Evolutionary conservation across 1,140 invertebrate genomes (phyloP).

Genomic region (Nylanderia fulva): DNA sequence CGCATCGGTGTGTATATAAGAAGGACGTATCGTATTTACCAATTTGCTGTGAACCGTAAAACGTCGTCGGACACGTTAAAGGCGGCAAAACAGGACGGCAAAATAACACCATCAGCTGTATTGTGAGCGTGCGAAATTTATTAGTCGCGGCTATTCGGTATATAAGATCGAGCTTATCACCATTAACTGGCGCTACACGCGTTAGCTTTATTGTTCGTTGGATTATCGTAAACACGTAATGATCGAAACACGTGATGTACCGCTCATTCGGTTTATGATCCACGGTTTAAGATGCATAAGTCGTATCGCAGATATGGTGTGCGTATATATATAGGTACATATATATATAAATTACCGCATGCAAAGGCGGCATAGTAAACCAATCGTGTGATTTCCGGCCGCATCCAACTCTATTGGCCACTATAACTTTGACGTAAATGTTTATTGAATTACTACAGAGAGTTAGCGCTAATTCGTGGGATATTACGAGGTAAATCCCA

Average conservation of each 20-base stretch:
- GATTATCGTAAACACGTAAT: conserved; percentile 56
- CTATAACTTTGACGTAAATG: conserved; percentile 45
- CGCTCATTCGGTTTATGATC: conserved; percentile 48
- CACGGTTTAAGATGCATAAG: conserved; percentile 60
- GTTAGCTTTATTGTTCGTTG: conserved; percentile 25
- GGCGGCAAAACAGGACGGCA: background rate
- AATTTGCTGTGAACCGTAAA: conserved; percentile 29
- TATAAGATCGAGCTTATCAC: conserved; percentile 20
- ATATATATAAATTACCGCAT: background rate
- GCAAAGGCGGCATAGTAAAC: conserved; percentile 47
- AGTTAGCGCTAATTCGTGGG: conserved; percentile 55
- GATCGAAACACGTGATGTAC: background rate
- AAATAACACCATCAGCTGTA: background rate
- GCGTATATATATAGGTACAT: conserved; percentile 5
- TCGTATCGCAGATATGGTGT: conserved; percentile 29
- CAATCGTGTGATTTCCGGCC: conserved; percentile 63
- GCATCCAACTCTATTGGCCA: conserved; percentile 38
- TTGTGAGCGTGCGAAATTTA: conserved; percentile 12
- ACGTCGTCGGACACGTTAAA: conserved; percentile 30
- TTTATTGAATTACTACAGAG: conserved; percentile 55
- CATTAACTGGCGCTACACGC: conserved; percentile 34
- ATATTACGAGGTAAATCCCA: conserved; percentile 56
- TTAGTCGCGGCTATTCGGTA: conserved; percentile 25
- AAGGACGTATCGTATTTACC: conserved; percentile 5
- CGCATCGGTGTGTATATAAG: no score